phyloP scores from a whole-genome alignment of 2,113 vertebrate species.

The Ondatra zibethicus region DNA sequence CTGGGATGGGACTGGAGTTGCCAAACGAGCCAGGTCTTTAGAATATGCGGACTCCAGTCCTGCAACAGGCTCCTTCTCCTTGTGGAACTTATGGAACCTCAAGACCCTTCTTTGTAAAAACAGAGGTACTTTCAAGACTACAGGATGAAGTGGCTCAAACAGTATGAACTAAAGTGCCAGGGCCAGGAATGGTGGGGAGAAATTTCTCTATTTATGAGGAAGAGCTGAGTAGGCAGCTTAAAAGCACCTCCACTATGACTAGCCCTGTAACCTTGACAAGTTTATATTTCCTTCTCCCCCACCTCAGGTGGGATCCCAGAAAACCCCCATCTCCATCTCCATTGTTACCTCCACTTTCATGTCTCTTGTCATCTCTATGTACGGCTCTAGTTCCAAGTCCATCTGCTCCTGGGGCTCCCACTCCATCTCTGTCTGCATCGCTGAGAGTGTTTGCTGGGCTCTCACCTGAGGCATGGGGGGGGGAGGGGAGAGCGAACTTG shows the following conservation, averaged over 20 bases:
- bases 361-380: not conserved
- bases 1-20: not conserved
- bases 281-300: not conserved
- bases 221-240: not conserved
- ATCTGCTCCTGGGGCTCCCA: not conserved
- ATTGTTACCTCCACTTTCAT: not conserved
- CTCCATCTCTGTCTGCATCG: not conserved
- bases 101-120: not conserved
- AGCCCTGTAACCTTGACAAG: not conserved
- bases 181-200: not conserved
- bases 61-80: not conserved
- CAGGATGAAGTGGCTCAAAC: slow-evolving; percentile 27
- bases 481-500: not conserved
- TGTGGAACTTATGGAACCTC: not conserved
- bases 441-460: not conserved
- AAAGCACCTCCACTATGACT: not conserved
- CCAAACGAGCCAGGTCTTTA: not conserved
- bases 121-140: not conserved
- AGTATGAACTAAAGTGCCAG: not conserved
- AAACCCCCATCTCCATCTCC: not conserved
- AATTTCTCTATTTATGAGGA: not conserved
- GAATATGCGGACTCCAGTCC: not conserved
- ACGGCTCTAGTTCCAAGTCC: not conserved
- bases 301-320: not conserved
- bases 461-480: not conserved